Conservation (phyloP, 2,797 vertebrate genomes). For the Ctenopoma multispine region DNA sequence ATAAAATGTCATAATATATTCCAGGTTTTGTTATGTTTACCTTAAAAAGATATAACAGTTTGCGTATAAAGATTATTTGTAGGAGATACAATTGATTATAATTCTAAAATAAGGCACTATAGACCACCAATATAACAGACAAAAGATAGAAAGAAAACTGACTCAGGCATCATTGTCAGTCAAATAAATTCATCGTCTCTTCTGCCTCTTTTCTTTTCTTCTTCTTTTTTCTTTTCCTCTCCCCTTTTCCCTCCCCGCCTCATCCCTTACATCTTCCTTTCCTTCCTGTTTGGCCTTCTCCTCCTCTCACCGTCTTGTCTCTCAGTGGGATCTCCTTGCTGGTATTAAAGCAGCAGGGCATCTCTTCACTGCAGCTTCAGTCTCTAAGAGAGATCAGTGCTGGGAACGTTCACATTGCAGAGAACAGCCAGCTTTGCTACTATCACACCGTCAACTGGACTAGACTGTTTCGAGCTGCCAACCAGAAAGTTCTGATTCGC, state of each 20-base stretch:
- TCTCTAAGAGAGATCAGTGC: constrained; percentile 96
- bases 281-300: constrained; percentile 30
- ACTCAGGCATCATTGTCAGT: background rate
- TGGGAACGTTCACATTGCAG: constrained; percentile 95
- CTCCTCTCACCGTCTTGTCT: constrained; percentile 29
- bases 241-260: background rate
- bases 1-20: background rate
- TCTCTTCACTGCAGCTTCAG: constrained; percentile 94
- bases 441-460: constrained; percentile 98
- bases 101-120: background rate
- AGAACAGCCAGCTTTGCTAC: constrained; percentile 96
- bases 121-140: no score
- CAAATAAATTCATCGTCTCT: constrained; percentile 14
- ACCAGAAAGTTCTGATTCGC: constrained; percentile 92
- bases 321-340: constrained; percentile 95
- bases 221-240: no score
- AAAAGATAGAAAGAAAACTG: background rate
- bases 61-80: background rate
- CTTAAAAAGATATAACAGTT: background rate
- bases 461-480: constrained; percentile 89
- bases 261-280: background rate
- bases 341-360: constrained; percentile 95
- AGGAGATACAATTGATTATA: background rate
- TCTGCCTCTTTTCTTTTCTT: background rate
- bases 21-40: background rate